These are phyloP conservation scores for Erythrolamprus reginae DNA, from an alignment of 2,113 vertebrate genomes.

Conservation along the genomic window DNA sequence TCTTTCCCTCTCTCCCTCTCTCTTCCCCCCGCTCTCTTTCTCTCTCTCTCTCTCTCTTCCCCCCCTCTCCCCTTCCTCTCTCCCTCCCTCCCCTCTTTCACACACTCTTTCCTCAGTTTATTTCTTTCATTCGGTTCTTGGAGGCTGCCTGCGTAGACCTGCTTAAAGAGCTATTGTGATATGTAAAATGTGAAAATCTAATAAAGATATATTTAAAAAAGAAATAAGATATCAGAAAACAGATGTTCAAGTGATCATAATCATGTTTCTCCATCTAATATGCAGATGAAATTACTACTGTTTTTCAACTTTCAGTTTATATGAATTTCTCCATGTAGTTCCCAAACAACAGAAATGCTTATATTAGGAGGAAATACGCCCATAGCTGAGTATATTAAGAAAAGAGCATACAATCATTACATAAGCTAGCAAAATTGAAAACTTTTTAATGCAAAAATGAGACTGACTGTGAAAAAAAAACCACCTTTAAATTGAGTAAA, in stretches of 20 bases:
- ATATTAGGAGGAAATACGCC: background rate
- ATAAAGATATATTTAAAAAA: too few relatives aligned
- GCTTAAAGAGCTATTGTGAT: too few relatives aligned
- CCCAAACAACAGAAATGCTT: background rate
- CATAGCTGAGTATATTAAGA: background rate
- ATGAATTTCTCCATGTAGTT: background rate
- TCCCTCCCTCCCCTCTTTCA: background rate
- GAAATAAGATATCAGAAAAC: background rate
- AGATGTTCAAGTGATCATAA: background rate
- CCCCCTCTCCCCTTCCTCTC: too few relatives aligned
- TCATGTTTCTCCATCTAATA: background rate
- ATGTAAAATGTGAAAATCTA: too few relatives aligned
- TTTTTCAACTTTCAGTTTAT: background rate
- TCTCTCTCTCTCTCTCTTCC: too few relatives aligned
- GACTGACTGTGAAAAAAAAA: background rate
- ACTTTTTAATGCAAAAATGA: background rate
- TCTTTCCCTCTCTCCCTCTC: too few relatives aligned
- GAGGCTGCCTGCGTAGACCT: too few relatives aligned
- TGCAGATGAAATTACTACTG: background rate
- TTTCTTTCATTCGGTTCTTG: background rate
- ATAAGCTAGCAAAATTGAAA: background rate
- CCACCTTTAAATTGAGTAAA: background rate
- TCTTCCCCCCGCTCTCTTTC: accelerated
- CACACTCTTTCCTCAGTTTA: background rate
- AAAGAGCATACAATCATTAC: background rate